Base-by-base conservation (phyloP, 2,888 invertebrate genomes). In the Clusia tigrina region DNA sequence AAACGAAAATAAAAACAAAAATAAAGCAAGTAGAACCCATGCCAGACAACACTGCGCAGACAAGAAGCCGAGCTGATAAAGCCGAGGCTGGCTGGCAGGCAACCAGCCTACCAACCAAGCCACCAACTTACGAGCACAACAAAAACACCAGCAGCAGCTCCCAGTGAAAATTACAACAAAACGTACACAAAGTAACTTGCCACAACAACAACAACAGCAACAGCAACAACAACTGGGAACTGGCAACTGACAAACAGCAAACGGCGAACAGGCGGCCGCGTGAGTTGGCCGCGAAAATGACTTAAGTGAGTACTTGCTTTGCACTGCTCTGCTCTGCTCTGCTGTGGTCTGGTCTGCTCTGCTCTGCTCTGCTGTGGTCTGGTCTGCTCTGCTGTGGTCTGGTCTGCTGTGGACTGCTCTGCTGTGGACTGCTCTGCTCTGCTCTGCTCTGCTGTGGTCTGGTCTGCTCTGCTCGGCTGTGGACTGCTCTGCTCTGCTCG, bases 151-250 rank as follows among this genome's bases (percentile, higher is more conserved):
- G 22, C 54, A 46, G 10, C 48, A 63, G 64, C 56, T n/a, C n/a
- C n/a, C 57, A 66, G 60, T 58, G 54, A 53, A 24, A 64, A 65
- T 61, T 63, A 42, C 57, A 60, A 60, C 54, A 60, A 22, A 63
- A 2, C 15, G 22, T 22, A 23, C 10, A 53, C 2, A 26, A 46
- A 58, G 17, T 23, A 32, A 53, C 32, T 62, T n/a, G n/a, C n/a
- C n/a, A n/a, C n/a, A n/a, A 18, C 54, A 54, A 54, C 54, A 54
- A 54, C 54, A 32, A 32, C 32, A 32, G 12, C 32, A 32, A 10
- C 42, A 42, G 42, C n/a, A n/a, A 17, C n/a, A 15, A 17, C 42
- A 3, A 17, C 42, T 32, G 32, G 32, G 6, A n/a, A n/a, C n/a
- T n/a, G n/a, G n/a, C 32, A 32, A 32, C 32, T n/a, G n/a, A n/a